A percentile compares a stretch with the other conserved stretches of the same genome.
Evolutionary conservation across 2,113 vertebrate species (phyloP).

Genomic region (Mystacornis crossleyi): DNA sequence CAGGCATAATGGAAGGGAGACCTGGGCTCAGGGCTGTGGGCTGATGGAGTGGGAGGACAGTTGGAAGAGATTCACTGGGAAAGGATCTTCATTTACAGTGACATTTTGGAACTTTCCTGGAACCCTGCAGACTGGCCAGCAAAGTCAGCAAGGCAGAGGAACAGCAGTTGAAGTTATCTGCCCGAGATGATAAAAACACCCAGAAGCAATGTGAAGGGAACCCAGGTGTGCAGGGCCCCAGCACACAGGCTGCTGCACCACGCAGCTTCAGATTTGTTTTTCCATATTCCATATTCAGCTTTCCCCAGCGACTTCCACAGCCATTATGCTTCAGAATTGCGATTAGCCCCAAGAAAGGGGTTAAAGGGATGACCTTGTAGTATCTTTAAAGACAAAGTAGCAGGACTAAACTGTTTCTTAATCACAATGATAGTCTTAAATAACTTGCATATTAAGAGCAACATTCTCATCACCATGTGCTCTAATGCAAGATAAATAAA

Average conservation of each 20-base stretch:
- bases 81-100: background rate
- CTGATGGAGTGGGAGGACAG: background rate
- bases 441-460: background rate
- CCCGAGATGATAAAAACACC: background rate
- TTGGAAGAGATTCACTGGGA: background rate
- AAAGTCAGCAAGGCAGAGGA: background rate
- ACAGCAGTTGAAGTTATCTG: background rate
- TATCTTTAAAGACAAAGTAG: background rate
- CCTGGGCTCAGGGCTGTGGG: background rate
- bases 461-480: background rate
- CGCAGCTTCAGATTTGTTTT: background rate
- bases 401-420: background rate
- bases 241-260: background rate
- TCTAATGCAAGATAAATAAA: background rate
- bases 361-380: background rate
- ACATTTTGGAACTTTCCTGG: background rate
- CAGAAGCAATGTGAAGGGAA: background rate
- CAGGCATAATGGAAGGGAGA: background rate
- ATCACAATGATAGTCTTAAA: background rate
- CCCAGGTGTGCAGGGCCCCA: background rate
- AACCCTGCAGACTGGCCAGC: background rate
- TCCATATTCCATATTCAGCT: background rate
- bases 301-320: background rate
- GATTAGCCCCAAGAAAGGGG: background rate
- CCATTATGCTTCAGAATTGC: background rate